These are phyloP conservation scores for Hypotaenidia philippensis DNA, from an alignment of 2,797 vertebrate genomes.

Conservation along the genomic window DNA sequence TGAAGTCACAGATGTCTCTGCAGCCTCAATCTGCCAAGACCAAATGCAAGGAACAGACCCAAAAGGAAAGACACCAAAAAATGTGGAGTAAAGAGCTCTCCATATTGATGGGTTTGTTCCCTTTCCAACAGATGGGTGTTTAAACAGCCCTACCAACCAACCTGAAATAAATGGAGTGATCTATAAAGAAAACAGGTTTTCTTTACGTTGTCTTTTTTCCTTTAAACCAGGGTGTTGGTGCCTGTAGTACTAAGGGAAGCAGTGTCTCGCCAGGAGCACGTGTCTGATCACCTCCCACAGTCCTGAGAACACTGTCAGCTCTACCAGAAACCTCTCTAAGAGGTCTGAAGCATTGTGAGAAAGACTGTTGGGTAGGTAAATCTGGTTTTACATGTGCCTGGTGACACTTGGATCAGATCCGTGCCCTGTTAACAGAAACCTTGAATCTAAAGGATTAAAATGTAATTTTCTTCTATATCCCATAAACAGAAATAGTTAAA, in stretches of 20 bases:
- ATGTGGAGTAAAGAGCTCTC: neutral
- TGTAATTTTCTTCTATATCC: neutral
- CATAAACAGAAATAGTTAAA: neutral
- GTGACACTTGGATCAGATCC: neutral
- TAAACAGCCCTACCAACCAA: neutral
- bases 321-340: neutral
- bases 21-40: slow-evolving; percentile 49
- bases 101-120: neutral
- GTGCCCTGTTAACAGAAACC: neutral
- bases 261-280: neutral
- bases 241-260: neutral
- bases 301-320: neutral
- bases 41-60: slow-evolving; percentile 44
- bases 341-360: neutral
- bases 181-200: neutral
- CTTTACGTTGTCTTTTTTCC: neutral
- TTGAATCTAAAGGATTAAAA: neutral
- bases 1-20: slow-evolving; percentile 57
- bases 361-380: neutral
- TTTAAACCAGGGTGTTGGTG: neutral
- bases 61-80: neutral
- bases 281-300: neutral
- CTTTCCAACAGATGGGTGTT: neutral
- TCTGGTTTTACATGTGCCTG: neutral
- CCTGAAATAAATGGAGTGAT: neutral